Evolutionary conservation across 2,888 invertebrate genomes (phyloP), one percentile per base, ranked within the genome.

Genomic region (Rugalucina vietnamica): DNA sequence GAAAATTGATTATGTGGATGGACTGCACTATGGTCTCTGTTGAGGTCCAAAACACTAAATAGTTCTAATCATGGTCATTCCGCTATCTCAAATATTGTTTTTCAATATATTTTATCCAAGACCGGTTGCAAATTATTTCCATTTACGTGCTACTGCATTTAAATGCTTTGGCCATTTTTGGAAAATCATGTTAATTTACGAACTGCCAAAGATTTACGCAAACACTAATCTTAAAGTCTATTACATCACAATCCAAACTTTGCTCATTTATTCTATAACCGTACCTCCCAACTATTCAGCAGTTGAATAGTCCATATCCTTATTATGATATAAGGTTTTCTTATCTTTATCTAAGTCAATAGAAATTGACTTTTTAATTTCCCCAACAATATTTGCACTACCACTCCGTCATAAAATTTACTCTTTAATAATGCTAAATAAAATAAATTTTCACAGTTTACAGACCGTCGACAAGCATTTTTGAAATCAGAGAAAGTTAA

Each of bases 381-480:
- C 57, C 54, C 69, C 76, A 34, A 76, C n/a, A 76, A 81, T 81
- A 81, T 81, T 81, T 84, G 78, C 69, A 84, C 75, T 84, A 49
- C 78, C 81, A 84, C 50, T 80, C 84, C 70, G 78, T 77, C 24
- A 27, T 49, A 49, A 34, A 50, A 65, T 70, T 74, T 39, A 37
- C 50, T 80, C 78, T 84, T 74, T 32, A 37, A 57, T 57, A 77
- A 77, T 32, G 78, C 84, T 81, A 84, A 81, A 71, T 69, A 76
- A 77, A 69, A 37, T 49, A 77, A 80, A 77, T 84, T 72, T 84
- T 84, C 78, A 84, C 84, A 77, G 81, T 83, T 86, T 81, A 73
- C 76, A 72, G 29, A 76, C 77, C 69, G 79, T 81, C 83, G 50
- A 49, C 49, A 75, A 71, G 71, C 75, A 85, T 85, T 80, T 75